phyloP scores from a whole-genome alignment of 2,888 invertebrate species.

The Adela reaumurella region DNA sequence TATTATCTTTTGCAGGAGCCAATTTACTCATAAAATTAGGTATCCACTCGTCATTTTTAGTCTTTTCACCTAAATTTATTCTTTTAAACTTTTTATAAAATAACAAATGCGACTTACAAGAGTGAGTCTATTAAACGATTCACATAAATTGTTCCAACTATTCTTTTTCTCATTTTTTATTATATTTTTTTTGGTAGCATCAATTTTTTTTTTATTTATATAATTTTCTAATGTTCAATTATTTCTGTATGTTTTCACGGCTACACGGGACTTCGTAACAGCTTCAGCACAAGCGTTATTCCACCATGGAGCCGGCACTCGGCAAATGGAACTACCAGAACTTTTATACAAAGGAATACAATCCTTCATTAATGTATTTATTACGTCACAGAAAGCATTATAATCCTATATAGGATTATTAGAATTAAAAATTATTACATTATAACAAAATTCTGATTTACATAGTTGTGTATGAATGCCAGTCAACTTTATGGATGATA shows the following conservation, averaged over 20 bases:
- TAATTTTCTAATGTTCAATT: constrained; percentile 6
- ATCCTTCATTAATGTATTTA: constrained; percentile 2
- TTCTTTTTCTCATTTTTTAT: constrained; percentile 7
- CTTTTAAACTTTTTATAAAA: too few relatives aligned
- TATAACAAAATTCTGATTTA: constrained; percentile 6
- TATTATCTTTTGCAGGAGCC: too few relatives aligned
- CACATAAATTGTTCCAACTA: constrained; percentile 10
- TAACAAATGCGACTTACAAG: constrained; percentile 6
- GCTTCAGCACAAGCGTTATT: too few relatives aligned
- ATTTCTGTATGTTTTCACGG: constrained; percentile 5
- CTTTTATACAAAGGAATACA: too few relatives aligned
- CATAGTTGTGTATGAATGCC: constrained; percentile 8
- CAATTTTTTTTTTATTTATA: constrained; percentile 10
- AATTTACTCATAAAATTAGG: too few relatives aligned
- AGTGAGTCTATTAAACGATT: constrained; percentile 11
- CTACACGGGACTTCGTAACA: constrained; percentile 7
- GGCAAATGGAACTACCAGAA: neutral
- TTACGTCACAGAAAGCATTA: constrained; percentile 4
- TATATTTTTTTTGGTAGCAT: constrained; percentile 9
- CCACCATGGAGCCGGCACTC: constrained; percentile 8
- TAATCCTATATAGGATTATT: constrained; percentile 5
- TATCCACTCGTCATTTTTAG: too few relatives aligned
- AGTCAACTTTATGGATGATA: constrained; percentile 4
- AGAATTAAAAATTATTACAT: constrained; percentile 2
- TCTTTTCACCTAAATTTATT: too few relatives aligned